Percentiles rank a stretch among this genome's conserved stretches.
Evolutionary conservation across 2,797 vertebrate genomes (phyloP).

Genomic region (Erethizon dorsatum): DNA sequence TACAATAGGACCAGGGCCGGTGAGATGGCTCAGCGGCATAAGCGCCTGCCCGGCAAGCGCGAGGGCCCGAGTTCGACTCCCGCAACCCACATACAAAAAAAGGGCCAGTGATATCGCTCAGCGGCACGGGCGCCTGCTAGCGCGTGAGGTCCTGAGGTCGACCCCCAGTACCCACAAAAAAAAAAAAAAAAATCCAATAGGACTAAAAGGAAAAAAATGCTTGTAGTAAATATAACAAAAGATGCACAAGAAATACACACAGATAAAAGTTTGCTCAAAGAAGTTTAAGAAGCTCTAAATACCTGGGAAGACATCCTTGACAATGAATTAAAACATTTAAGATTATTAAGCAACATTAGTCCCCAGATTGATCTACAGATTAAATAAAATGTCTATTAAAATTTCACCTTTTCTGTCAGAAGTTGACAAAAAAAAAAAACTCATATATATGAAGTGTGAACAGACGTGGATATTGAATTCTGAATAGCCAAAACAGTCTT

Average conservation of each 20-base stretch:
- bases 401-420: neutral
- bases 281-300: neutral
- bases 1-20: neutral
- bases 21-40: too few relatives aligned
- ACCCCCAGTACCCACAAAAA: too few relatives aligned
- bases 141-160: too few relatives aligned
- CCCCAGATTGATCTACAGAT: neutral
- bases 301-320: neutral
- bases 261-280: neutral
- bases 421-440: neutral
- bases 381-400: neutral
- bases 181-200: too few relatives aligned
- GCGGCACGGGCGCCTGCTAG: too few relatives aligned
- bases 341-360: neutral
- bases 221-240: neutral
- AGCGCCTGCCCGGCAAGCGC: too few relatives aligned
- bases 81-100: too few relatives aligned
- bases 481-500: neutral
- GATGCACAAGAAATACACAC: neutral
- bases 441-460: neutral
- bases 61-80: too few relatives aligned
- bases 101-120: too few relatives aligned
- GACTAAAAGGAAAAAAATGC: neutral
- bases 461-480: neutral
- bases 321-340: neutral